These are phyloP conservation scores for Pachydiplax longipennis DNA, from an alignment of 2,888 invertebrate genomes.

Conservation along the genomic window DNA sequence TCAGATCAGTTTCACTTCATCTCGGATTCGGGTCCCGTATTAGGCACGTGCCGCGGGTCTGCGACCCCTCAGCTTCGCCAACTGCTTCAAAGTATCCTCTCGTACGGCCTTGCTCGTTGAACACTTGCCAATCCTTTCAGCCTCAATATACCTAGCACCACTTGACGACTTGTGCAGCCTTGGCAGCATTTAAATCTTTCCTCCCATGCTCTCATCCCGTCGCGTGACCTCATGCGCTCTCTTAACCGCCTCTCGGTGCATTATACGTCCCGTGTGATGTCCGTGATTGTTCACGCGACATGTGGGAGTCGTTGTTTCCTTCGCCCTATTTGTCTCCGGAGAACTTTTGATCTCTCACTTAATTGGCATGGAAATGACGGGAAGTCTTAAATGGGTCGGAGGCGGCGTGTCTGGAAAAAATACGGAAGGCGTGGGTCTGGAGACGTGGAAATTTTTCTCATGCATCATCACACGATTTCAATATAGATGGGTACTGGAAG, in stretches of 20 bases:
- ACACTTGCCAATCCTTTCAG: background rate
- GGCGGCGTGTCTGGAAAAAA: too few species aligned
- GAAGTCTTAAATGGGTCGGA: too few species aligned
- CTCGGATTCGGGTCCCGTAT: background rate
- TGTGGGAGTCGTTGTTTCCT: background rate
- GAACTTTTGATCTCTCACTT: background rate
- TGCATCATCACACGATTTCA: too few species aligned
- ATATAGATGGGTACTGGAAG: too few species aligned
- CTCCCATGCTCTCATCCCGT: background rate
- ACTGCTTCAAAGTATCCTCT: background rate
- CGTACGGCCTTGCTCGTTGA: background rate
- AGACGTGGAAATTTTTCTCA: too few species aligned
- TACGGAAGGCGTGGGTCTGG: too few species aligned
- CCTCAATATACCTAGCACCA: background rate
- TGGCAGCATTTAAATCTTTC: background rate
- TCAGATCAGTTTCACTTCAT: background rate
- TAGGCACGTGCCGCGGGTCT: background rate
- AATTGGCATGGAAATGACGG: background rate
- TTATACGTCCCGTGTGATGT: background rate
- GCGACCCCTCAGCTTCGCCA: background rate
- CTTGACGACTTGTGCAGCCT: background rate
- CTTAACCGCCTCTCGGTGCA: background rate
- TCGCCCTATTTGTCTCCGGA: background rate
- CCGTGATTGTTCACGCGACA: background rate
- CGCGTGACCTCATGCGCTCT: background rate